Conservation (phyloP, 2,888 invertebrate species). For the Andrena hattorfiana region DNA sequence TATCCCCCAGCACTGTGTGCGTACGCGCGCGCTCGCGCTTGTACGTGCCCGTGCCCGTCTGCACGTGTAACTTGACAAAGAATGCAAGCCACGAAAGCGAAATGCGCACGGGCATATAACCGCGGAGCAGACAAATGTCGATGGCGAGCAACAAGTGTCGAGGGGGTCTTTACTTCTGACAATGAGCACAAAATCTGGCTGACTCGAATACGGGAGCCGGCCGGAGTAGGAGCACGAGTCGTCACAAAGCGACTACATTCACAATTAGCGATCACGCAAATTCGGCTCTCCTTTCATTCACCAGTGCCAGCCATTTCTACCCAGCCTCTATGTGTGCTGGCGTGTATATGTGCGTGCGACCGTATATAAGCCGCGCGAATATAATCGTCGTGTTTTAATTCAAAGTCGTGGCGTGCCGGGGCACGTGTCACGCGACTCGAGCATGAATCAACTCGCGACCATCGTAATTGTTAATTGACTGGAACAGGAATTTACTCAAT, state of each 20-base stretch:
- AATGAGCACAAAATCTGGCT: conserved; percentile 73
- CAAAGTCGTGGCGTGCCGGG: conserved; percentile 4
- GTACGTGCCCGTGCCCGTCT: conserved; percentile 2
- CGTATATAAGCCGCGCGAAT: neutral
- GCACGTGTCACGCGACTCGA: conserved; percentile 43
- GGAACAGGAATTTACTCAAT: conserved; percentile 19
- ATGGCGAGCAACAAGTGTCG: conserved; percentile 75
- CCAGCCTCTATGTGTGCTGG: neutral
- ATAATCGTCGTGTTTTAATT: conserved; percentile 46
- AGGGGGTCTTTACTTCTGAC: conserved; percentile 72
- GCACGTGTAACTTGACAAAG: conserved; percentile 65
- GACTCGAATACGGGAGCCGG: conserved; percentile 66
- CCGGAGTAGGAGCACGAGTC: conserved; percentile 22
- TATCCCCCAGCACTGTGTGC: conserved; percentile 5
- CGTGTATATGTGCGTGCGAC: neutral
- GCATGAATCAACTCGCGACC: conserved; percentile 48
- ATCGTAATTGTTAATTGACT: conserved; percentile 56
- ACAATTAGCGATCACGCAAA: conserved; percentile 71
- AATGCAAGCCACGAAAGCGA: conserved; percentile 62
- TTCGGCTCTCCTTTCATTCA: conserved; percentile 59
- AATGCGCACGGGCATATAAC: conserved; percentile 62
- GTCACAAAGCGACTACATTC: conserved; percentile 56
- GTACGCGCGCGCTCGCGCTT: no score
- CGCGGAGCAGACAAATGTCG: conserved; percentile 71
- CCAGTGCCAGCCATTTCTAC: conserved; percentile 17